Base-by-base conservation (phyloP, 2,113 vertebrate genomes). In the Peromyscus leucopus region DNA sequence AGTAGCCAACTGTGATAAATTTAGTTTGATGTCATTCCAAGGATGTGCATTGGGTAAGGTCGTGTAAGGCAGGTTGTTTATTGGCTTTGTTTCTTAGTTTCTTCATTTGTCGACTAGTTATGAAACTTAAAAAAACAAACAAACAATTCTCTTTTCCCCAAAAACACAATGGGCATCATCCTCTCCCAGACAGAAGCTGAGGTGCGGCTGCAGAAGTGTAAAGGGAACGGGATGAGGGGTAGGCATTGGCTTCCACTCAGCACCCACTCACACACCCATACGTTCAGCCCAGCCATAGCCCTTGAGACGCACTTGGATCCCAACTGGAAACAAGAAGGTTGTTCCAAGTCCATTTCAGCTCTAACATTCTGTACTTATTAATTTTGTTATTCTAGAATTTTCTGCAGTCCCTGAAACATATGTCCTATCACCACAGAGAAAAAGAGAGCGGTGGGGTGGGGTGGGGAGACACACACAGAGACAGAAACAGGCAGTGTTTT, bases 301-400 rank as follows among this genome's bases (percentile, higher is more conserved):
- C 93, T 65, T 3, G 48, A 95, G 74, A 65, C 10, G 69, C 31
- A 33, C n/a, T 8, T 3, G 46, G 48, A 13, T 85, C 94, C 63
- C 22, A n/a, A 11, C 4, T 71, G 48, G 93, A 95, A 95, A 95
- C 31, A 22, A 90, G 63, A 94, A 26, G 6, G 26, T 87, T 80
- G 48, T 94, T 76, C 16, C 57, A 94, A 91, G 39, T 48, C 16
- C 13, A 15, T 72, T 87, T 39, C 71, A 93, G 74, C 26, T 80
- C 55, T 92, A 59, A 57, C 21, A 7, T 69, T 90, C 90, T 93
- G 61, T 71, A 42, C 93, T 55, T 89, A 83, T 46, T 91, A 57
- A 55, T 91, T 94, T 91, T 91, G 13, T 72, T 89, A 69, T 48
- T 67, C 48, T 91, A 1, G 83, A 42, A 90, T 72, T 96, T 82